Evolutionary conservation across 2,797 vertebrate species (phyloP).

Genomic region (Nannoperca obscura): DNA sequence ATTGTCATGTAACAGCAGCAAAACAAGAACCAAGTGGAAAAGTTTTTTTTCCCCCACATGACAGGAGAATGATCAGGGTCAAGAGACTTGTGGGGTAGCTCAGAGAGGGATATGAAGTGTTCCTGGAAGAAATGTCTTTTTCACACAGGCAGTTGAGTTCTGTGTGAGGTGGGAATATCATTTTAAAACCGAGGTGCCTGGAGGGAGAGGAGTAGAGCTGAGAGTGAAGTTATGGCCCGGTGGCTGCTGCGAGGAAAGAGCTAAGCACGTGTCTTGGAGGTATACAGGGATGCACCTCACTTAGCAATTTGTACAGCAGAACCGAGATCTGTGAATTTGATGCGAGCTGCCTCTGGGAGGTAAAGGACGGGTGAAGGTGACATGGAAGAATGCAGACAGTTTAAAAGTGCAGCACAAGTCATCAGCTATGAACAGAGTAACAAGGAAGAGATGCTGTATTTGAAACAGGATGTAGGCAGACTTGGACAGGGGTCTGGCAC

Average conservation of each 20-base stretch:
- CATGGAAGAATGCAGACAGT: constrained; percentile 17
- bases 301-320: constrained; percentile 50
- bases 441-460: constrained; percentile 9
- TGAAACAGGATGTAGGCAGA: constrained; percentile 17
- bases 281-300: constrained; percentile 45
- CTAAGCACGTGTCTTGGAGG: constrained; percentile 48
- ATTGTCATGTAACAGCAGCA: constrained; percentile 18
- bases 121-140: constrained; percentile 73
- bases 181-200: constrained; percentile 58
- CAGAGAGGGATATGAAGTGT: constrained; percentile 55
- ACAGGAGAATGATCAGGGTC: constrained; percentile 56
- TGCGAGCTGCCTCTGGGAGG: constrained; percentile 30
- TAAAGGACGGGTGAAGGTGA: constrained; percentile 17
- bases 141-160: constrained; percentile 58
- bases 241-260: constrained; percentile 38
- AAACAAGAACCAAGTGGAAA: constrained; percentile 34
- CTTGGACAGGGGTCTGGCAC: constrained; percentile 5
- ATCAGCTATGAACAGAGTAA: constrained; percentile 28
- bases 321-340: constrained; percentile 34
- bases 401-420: constrained; percentile 36
- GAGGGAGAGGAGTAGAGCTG: constrained; percentile 36
- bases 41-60: constrained; percentile 9
- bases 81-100: constrained; percentile 52
- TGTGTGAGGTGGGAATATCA: constrained; percentile 63
- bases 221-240: constrained; percentile 39